A percentile compares a stretch with the other conserved stretches of the same genome.
Evolutionary conservation across 1,140 invertebrate genomes (phyloP).

Genomic region (Bombus waltoni): DNA sequence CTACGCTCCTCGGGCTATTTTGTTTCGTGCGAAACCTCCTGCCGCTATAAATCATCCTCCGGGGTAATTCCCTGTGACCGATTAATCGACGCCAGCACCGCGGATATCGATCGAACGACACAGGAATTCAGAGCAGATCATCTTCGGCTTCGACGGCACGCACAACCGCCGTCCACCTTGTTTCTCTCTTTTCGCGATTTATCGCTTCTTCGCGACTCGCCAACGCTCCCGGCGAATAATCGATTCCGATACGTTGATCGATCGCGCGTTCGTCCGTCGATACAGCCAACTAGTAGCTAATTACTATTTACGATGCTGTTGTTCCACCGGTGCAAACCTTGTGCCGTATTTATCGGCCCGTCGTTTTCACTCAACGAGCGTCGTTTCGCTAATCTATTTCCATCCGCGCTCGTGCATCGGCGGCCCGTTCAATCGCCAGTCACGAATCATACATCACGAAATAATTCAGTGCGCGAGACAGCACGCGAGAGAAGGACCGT

Average conservation of each 20-base stretch:
- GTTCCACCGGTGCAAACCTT: neutral
- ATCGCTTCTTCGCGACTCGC: neutral
- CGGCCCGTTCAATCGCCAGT: neutral
- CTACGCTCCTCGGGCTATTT: neutral
- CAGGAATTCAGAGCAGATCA: neutral
- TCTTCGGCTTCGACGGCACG: neutral
- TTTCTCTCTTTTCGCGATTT: neutral
- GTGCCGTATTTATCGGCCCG: neutral
- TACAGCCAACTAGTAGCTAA: neutral
- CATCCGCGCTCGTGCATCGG: neutral
- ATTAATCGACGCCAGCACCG: slow-evolving; percentile 21
- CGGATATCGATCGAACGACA: neutral
- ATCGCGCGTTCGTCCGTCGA: neutral
- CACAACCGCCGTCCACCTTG: too few species aligned
- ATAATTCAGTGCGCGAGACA: neutral
- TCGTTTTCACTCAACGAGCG: neutral
- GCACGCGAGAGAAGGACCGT: neutral
- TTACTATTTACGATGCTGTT: slow-evolving; percentile 1
- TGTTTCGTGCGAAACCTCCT: too few species aligned
- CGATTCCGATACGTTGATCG: neutral
- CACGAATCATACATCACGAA: neutral
- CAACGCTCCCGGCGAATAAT: neutral
- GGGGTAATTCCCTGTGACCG: neutral
- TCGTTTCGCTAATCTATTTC: neutral
- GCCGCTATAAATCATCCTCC: slow-evolving; percentile 29